Evolutionary conservation across 2,797 vertebrate genomes (phyloP).

Genomic region (Antennarius maculatus): DNA sequence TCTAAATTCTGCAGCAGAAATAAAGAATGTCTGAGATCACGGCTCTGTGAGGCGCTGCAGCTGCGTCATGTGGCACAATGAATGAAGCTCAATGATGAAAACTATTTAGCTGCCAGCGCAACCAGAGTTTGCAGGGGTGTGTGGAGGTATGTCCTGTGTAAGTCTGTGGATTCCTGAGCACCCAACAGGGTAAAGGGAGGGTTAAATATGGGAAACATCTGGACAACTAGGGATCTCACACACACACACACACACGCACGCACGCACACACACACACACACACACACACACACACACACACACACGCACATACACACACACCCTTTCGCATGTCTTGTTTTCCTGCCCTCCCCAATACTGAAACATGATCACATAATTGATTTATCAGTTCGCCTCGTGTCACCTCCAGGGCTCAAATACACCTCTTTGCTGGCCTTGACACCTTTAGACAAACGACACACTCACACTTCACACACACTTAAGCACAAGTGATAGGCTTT

Average conservation of each 20-base stretch:
- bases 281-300: background rate
- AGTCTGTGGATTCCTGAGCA: constrained; percentile 70
- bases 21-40: constrained; percentile 15
- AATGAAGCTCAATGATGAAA: constrained; percentile 44
- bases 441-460: constrained; percentile 30
- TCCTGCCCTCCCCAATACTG: constrained; percentile 58
- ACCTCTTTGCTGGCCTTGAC: constrained; percentile 52
- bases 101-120: constrained; percentile 39
- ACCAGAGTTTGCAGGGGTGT: constrained; percentile 36
- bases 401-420: constrained; percentile 50
- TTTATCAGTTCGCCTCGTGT: constrained; percentile 70
- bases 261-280: constrained; percentile 4
- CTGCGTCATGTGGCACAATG: constrained; percentile 44
- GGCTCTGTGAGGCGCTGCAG: constrained; percentile 32
- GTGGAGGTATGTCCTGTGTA: constrained; percentile 68
- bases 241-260: background rate
- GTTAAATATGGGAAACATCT: constrained; percentile 80
- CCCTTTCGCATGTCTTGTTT: constrained; percentile 34
- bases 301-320: background rate
- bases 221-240: constrained; percentile 40
- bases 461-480: constrained; percentile 8
- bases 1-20: constrained; percentile 6
- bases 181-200: constrained; percentile 59
- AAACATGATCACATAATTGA: constrained; percentile 78
- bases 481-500: constrained; percentile 25